Evolutionary conservation across 1,140 invertebrate species (phyloP).

Genomic region (Neodiprion lecontei): DNA sequence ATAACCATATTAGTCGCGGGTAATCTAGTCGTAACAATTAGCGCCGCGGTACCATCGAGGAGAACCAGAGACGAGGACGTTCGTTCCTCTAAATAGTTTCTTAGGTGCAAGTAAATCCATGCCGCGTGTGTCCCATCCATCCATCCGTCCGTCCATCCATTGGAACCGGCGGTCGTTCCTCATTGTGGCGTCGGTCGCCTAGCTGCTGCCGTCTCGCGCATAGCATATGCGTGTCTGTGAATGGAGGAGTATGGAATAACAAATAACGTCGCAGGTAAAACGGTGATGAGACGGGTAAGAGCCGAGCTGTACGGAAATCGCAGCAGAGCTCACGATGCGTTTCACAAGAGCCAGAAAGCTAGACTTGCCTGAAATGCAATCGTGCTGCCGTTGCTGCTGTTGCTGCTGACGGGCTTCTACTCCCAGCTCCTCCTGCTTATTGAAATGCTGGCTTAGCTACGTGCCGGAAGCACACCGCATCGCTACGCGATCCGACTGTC

Average conservation of each 20-base stretch:
- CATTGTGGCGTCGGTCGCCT: too few relatives aligned
- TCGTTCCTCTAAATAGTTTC: neutral
- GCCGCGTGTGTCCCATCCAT: too few relatives aligned
- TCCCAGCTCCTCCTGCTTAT: neutral
- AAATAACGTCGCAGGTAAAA: neutral
- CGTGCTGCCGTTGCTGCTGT: too few relatives aligned
- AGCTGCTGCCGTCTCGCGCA: too few relatives aligned
- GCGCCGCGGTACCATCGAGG: constrained; percentile 1
- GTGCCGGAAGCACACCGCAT: neutral
- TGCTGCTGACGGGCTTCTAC: too few relatives aligned
- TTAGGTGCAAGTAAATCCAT: neutral
- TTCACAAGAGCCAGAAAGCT: too few relatives aligned
- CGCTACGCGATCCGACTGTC: too few relatives aligned
- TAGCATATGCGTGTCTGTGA: neutral
- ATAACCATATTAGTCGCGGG: constrained; percentile 33
- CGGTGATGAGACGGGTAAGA: too few relatives aligned
- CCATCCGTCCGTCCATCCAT: too few relatives aligned
- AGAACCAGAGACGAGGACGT: neutral
- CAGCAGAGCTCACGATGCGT: neutral
- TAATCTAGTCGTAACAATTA: constrained; percentile 36
- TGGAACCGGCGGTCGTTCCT: too few relatives aligned
- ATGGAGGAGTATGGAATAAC: constrained; percentile 1
- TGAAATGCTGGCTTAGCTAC: neutral
- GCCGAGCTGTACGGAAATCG: neutral
- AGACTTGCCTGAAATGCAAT: too few relatives aligned